Conservation (phyloP, 2,888 invertebrate genomes). For the Polyommatus iphigenia region DNA sequence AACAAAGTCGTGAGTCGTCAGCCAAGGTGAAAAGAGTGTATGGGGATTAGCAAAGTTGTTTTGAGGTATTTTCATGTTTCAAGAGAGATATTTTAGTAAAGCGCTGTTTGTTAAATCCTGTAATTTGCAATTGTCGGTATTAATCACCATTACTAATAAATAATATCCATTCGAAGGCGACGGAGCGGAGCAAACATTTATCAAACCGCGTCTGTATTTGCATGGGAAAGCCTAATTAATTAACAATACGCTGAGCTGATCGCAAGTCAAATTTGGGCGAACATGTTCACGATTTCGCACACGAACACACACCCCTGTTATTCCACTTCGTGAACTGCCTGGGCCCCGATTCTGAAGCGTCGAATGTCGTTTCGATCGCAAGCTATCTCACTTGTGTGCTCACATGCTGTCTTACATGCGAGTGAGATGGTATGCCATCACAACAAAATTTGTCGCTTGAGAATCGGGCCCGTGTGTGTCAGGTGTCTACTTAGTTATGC, state of each 20-base stretch:
- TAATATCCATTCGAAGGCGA: not conserved
- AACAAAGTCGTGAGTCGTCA: not conserved
- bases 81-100: too few relatives aligned
- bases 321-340: not conserved
- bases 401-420: too few relatives aligned
- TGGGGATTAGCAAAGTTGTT: too few relatives aligned
- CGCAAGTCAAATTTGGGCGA: constrained; percentile 21
- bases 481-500: not conserved
- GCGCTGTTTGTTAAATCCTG: too few relatives aligned
- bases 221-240: constrained; percentile 3
- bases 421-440: too few relatives aligned
- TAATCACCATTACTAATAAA: not conserved
- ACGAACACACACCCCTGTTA: not conserved
- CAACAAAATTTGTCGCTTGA: too few relatives aligned
- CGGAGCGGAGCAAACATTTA: not conserved
- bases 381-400: too few relatives aligned
- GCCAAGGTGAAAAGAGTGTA: not conserved
- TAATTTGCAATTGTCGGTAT: not conserved
- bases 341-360: not conserved
- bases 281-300: constrained; percentile 24
- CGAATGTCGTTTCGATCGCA: not conserved
- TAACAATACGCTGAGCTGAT: not conserved
- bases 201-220: not conserved
- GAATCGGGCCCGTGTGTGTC: too few relatives aligned
- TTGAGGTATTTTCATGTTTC: too few relatives aligned